Conservation (phyloP, 2,113 vertebrate species). For the Bubo blakistoni region DNA sequence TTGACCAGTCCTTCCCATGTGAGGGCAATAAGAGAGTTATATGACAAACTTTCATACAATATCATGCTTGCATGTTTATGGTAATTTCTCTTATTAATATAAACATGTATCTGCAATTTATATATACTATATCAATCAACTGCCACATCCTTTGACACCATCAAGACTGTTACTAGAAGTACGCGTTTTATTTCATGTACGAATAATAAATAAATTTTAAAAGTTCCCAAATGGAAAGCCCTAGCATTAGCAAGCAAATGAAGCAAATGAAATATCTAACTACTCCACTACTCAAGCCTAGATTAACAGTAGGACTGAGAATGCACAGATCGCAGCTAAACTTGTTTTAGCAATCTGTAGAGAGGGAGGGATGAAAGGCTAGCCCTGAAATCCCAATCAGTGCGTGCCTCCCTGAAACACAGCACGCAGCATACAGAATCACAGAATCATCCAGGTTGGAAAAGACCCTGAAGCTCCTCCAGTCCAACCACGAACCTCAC, state of each 20-base stretch:
- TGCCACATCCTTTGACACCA: not conserved
- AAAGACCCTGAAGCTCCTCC: too few species aligned
- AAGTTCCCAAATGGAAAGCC: not conserved
- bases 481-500: too few species aligned
- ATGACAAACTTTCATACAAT: not conserved
- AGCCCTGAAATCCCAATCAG: not conserved
- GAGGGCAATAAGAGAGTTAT: not conserved
- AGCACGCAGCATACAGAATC: too few species aligned
- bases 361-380: not conserved
- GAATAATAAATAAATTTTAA: not conserved
- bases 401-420: not conserved
- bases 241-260: not conserved
- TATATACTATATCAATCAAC: not conserved
- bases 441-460: too few species aligned
- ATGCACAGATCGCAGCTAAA: not conserved
- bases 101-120: not conserved
- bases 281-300: not conserved
- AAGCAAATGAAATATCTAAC: not conserved
- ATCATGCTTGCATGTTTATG: not conserved
- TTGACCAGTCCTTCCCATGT: not conserved
- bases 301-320: not conserved
- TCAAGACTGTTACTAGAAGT: not conserved
- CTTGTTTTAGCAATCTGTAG: not conserved
- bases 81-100: not conserved
- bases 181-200: not conserved